Evolutionary conservation across 2,113 vertebrate species (phyloP), one percentile per base, ranked within the genome.

Genomic region (Phrynosoma platyrhinos): DNA sequence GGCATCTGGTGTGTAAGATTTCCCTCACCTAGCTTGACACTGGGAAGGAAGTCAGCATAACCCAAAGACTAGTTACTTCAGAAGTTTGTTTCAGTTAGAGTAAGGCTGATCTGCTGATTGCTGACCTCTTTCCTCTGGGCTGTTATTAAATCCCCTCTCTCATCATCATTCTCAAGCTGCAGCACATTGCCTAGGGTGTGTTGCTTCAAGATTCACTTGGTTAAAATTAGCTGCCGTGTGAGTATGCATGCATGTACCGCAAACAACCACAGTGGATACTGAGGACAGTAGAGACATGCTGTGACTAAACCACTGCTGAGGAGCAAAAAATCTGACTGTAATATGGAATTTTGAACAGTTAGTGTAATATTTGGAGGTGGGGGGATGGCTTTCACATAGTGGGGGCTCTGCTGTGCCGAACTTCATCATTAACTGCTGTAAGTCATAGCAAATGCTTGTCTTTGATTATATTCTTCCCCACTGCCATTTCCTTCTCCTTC

Each of bases 11-110:
- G 79, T 30, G 8, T 42, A 68, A n/a, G 79, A 77, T 82, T 89
- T 86, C 62, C 62, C 71, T 76, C 4, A 40, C 42, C 71, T 76
- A 20, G 23, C 88, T 71, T 55, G 55, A 78, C 53, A 27, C 42
- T 69, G 20, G 58, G 20, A 91, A 81, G 76, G 13, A 25, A 92
- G 82, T 12, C 87, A 88, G 78, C 91, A 85, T 82, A 85, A 91
- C 68, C 25, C 80, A 47, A 79, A 1, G 64, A 72, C 58, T 0
- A 0, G 58, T 55, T 81, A 75, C 71, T 87, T 66, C 25, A 84
- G 71, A 66, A 87, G 84, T 58, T 53, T 85, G 21, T 6, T 78
- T 42, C 25, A 47, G 62, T 69, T 78, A 87, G 86, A 85, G 69
- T 21, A 66, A 13, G 27, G 83, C 82, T 83, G 86, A 32, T 91